Conservation (phyloP, 2,797 vertebrate genomes). For the Urosaurus nigricauda region DNA sequence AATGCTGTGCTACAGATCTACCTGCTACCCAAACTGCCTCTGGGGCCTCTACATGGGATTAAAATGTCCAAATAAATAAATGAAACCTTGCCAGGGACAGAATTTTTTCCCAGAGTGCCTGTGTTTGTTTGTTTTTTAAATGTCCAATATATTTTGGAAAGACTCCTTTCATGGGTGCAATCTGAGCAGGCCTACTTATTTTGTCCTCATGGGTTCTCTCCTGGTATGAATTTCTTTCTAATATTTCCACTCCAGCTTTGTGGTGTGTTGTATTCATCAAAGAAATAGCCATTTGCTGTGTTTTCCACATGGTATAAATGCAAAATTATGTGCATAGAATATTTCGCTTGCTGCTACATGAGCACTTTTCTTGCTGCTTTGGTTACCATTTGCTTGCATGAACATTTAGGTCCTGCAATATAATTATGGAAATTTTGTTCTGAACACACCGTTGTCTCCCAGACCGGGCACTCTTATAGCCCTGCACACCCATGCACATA, state of each 20-base stretch:
- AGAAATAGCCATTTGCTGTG: background rate
- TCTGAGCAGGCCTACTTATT: background rate
- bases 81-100: background rate
- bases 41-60: background rate
- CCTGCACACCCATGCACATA: background rate
- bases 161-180: background rate
- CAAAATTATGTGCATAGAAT: background rate
- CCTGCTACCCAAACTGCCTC: background rate
- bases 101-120: background rate
- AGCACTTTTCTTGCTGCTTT: background rate
- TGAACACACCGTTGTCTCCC: background rate
- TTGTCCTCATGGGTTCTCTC: background rate
- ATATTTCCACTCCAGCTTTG: background rate
- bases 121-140: background rate
- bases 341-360: too few relatives aligned
- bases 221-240: background rate
- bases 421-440: background rate
- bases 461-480: background rate
- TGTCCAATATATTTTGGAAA: background rate
- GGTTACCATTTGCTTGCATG: background rate
- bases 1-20: background rate
- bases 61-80: background rate
- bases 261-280: background rate
- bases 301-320: background rate
- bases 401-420: background rate